Conservation (phyloP, 2,113 vertebrate genomes). For the Carassius carassius region DNA sequence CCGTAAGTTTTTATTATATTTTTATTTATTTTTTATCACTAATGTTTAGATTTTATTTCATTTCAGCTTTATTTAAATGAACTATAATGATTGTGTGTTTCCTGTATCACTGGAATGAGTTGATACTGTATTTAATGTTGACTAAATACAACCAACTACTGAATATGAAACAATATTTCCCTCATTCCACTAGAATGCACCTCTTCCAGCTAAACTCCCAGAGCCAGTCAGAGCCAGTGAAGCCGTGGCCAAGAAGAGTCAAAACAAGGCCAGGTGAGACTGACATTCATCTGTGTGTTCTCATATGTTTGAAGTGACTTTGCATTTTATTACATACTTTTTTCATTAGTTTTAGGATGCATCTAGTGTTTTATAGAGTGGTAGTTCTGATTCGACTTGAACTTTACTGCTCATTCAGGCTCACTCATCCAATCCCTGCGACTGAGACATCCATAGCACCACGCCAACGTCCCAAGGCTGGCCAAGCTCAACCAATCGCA, state of each 20-base stretch:
- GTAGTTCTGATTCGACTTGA: neutral
- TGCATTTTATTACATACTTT: too few species aligned
- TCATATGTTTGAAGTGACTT: neutral
- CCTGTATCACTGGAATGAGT: too few species aligned
- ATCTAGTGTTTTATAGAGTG: neutral
- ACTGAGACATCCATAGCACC: constrained; percentile 96
- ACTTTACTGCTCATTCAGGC: constrained; percentile 67
- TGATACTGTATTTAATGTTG: too few species aligned
- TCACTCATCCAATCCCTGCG: constrained; percentile 91
- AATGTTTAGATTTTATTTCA: too few species aligned
- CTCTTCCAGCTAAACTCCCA: constrained; percentile 90
- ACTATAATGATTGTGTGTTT: too few species aligned
- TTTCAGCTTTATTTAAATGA: neutral
- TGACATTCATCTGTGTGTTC: neutral
- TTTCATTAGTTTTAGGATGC: neutral
- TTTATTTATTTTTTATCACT: too few species aligned
- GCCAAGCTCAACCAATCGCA: constrained; percentile 89
- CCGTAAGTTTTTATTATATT: neutral
- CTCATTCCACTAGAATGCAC: constrained; percentile 79
- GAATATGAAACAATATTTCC: neutral
- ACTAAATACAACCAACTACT: too few species aligned
- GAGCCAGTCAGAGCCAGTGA: constrained; percentile 96
- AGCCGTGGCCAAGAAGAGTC: constrained; percentile 95
- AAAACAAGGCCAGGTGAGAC: constrained; percentile 92
- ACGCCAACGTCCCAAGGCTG: constrained; percentile 94